Evolutionary conservation across 2,113 vertebrate species (phyloP).

Genomic region (Brachyhypopomus gauderio): DNA sequence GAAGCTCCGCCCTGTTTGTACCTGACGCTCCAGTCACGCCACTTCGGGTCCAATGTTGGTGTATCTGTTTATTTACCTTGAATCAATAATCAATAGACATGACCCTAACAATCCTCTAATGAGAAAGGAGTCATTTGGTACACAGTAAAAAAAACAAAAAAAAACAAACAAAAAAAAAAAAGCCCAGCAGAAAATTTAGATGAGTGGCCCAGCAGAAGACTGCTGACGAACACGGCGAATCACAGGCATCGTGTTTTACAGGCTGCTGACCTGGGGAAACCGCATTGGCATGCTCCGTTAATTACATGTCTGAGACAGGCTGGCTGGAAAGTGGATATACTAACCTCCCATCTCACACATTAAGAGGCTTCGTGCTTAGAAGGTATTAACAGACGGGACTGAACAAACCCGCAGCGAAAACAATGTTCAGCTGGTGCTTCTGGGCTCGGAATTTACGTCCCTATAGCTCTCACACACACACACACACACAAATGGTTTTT

Average conservation of each 20-base stretch:
- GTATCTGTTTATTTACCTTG: neutral
- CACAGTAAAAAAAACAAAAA: neutral
- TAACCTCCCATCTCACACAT: constrained; percentile 48
- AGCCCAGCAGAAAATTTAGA: constrained; percentile 17
- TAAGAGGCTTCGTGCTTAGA: constrained; percentile 42
- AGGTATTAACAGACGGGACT: neutral
- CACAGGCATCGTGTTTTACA: constrained; percentile 39
- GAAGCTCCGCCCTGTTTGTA: neutral
- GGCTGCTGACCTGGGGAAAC: constrained; percentile 37
- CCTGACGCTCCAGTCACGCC: neutral
- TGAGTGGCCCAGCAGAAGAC: constrained; percentile 21
- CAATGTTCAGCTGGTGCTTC: neutral
- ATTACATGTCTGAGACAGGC: constrained; percentile 45
- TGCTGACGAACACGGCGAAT: constrained; percentile 33
- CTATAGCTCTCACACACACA: neutral
- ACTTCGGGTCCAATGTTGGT: neutral
- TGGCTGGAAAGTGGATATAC: constrained; percentile 33
- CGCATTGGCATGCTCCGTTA: constrained; percentile 33
- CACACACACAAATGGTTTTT: neutral
- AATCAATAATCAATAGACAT: neutral
- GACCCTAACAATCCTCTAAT: neutral
- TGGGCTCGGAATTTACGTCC: neutral
- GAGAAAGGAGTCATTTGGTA: neutral
- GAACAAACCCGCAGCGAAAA: too few species aligned
- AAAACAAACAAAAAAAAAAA: neutral